Percentiles rank a stretch among this genome's conserved stretches.
Evolutionary conservation across 1,140 invertebrate species (phyloP).

Genomic region (Acyrthosiphon pisum): DNA sequence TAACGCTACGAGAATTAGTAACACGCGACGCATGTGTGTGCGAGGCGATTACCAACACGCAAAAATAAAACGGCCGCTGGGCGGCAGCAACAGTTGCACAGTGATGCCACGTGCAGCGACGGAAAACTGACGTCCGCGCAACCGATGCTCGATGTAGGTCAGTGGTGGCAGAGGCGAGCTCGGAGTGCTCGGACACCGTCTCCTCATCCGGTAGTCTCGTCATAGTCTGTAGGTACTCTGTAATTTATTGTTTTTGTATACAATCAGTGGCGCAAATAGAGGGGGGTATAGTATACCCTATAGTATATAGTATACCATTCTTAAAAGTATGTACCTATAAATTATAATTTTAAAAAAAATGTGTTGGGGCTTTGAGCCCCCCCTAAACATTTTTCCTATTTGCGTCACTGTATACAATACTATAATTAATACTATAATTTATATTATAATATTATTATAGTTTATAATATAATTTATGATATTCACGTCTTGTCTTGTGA

Average conservation of each 20-base stretch:
- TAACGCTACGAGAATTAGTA: neutral
- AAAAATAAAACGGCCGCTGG: constrained; percentile 26
- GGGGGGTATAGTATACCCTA: too few relatives aligned
- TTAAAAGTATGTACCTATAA: too few relatives aligned
- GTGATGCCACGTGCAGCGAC: constrained; percentile 2
- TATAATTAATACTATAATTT: neutral
- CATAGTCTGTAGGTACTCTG: neutral
- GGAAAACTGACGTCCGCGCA: neutral
- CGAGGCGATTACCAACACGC: constrained; percentile 51
- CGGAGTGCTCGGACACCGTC: neutral
- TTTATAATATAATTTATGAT: neutral
- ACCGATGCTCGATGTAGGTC: constrained; percentile 33
- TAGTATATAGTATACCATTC: too few relatives aligned
- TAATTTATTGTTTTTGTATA: neutral
- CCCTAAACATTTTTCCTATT: too few relatives aligned
- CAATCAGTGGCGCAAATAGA: too few relatives aligned
- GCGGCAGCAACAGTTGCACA: constrained; percentile 43
- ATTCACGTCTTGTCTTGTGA: neutral
- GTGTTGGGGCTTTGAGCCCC: too few relatives aligned
- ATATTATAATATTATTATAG: neutral
- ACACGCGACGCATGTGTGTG: constrained; percentile 54
- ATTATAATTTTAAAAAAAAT: too few relatives aligned
- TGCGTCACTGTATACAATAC: neutral
- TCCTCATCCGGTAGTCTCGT: neutral
- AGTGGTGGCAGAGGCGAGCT: neutral